Evolutionary conservation across 2,888 invertebrate species (phyloP).

Genomic region (Perithous albicinctus): DNA sequence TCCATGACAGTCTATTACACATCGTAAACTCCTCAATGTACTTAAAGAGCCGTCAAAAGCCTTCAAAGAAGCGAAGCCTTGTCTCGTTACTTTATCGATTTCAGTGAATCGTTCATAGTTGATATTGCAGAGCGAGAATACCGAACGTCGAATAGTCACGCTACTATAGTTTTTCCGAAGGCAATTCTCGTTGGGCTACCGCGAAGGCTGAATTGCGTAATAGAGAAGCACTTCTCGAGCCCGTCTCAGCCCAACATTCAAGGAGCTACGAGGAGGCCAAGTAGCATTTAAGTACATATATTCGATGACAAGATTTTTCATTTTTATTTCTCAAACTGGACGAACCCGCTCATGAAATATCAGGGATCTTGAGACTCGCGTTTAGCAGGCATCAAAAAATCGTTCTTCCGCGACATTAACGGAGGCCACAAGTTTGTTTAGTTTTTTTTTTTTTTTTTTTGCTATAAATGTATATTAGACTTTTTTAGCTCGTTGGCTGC

Average conservation of each 20-base stretch:
- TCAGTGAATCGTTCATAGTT: slow-evolving; percentile 31
- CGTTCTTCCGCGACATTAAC: background rate
- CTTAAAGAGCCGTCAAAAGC: slow-evolving; percentile 24
- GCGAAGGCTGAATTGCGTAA: slow-evolving; percentile 61
- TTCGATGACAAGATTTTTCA: slow-evolving; percentile 21
- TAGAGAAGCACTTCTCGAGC: slow-evolving; percentile 33
- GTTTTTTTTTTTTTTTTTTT: too few relatives aligned
- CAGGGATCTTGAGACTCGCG: background rate
- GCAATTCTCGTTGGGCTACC: slow-evolving; percentile 43
- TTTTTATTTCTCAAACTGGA: background rate
- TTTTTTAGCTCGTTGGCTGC: slow-evolving; percentile 2
- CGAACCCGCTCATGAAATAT: background rate
- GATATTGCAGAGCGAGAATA: slow-evolving; percentile 26
- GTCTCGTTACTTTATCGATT: slow-evolving; percentile 52
- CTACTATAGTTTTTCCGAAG: slow-evolving; percentile 38
- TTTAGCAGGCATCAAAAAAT: background rate
- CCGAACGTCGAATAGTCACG: slow-evolving; percentile 39
- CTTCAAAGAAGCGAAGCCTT: slow-evolving; percentile 36
- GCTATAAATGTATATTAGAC: too few relatives aligned
- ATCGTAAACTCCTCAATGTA: slow-evolving; percentile 6
- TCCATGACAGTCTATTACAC: background rate
- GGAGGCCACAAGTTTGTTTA: background rate
- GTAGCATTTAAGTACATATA: too few relatives aligned
- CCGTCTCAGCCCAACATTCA: background rate
- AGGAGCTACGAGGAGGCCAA: slow-evolving; percentile 8